Conservation (phyloP, 1,140 invertebrate species). For the Wasmannia auropunctata region DNA sequence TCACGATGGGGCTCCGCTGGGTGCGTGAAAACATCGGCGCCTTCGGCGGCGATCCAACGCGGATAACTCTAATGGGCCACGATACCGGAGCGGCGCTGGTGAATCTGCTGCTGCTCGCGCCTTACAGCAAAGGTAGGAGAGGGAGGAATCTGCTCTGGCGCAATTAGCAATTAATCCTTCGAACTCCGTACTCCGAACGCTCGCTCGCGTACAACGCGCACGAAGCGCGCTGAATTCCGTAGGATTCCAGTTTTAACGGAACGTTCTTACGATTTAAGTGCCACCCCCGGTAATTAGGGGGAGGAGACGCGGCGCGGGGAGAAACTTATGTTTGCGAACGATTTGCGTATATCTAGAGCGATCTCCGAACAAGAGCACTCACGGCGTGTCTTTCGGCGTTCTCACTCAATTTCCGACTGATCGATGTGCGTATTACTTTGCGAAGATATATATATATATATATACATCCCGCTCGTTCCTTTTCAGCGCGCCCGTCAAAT, state of each 20-base stretch:
- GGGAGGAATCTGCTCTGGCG: background rate
- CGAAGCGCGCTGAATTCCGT: background rate
- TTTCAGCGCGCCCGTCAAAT: background rate
- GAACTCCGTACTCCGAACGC: background rate
- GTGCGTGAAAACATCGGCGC: constrained; percentile 91
- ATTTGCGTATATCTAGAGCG: background rate
- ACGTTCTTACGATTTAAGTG: background rate
- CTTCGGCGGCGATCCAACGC: constrained; percentile 92
- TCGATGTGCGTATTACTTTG: background rate
- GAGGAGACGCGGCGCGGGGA: background rate
- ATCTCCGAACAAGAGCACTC: background rate
- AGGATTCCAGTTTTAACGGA: background rate
- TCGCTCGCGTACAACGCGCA: background rate
- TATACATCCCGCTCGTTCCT: constrained; percentile 27
- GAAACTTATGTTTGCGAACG: background rate
- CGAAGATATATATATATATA: background rate
- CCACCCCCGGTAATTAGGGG: background rate
- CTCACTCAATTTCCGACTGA: constrained; percentile 14
- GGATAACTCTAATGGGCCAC: constrained; percentile 95
- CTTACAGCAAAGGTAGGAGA: constrained; percentile 88
- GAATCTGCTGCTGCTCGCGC: constrained; percentile 93
- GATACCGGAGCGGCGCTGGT: constrained; percentile 94
- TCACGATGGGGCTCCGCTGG: constrained; percentile 91
- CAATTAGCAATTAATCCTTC: constrained; percentile 17
- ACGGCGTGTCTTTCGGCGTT: constrained; percentile 18